Evolutionary conservation across 2,888 invertebrate genomes (phyloP).

Genomic region (Portevinia maculata): DNA sequence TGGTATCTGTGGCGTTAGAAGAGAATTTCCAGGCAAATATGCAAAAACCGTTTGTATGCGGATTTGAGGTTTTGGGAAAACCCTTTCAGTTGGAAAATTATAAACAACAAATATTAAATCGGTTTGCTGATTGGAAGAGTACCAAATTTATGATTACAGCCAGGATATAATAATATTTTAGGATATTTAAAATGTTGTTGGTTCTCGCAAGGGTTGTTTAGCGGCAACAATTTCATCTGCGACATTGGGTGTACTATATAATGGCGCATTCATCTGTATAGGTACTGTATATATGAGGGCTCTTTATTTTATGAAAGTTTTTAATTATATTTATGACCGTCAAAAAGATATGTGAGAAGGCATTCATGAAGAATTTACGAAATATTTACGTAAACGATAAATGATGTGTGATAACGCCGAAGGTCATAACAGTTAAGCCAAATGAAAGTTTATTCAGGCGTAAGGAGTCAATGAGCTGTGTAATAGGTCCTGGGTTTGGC

Average conservation of each 20-base stretch:
- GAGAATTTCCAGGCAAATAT: neutral
- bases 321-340: neutral
- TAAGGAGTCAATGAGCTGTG: neutral
- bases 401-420: no score
- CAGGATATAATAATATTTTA: conserved; percentile 32
- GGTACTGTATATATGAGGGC: no score
- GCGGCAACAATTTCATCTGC: conserved; percentile 41
- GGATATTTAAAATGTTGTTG: conserved; percentile 16
- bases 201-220: conserved; percentile 29
- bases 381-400: no score
- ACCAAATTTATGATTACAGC: conserved; percentile 9
- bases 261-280: conserved; percentile 22
- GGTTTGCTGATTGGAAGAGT: conserved; percentile 26
- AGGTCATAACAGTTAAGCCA: neutral
- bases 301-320: neutral
- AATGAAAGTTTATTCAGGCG: neutral
- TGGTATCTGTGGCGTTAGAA: conserved; percentile 2
- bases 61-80: conserved; percentile 21
- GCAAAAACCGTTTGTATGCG: conserved; percentile 28
- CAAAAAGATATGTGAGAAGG: neutral
- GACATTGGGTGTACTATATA: conserved; percentile 24
- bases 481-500: neutral
- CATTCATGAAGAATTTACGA: neutral
- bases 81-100: conserved; percentile 37
- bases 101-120: conserved; percentile 31